Evolutionary conservation across 2,113 vertebrate species (phyloP).

Genomic region (Cephalopterus ornatus): DNA sequence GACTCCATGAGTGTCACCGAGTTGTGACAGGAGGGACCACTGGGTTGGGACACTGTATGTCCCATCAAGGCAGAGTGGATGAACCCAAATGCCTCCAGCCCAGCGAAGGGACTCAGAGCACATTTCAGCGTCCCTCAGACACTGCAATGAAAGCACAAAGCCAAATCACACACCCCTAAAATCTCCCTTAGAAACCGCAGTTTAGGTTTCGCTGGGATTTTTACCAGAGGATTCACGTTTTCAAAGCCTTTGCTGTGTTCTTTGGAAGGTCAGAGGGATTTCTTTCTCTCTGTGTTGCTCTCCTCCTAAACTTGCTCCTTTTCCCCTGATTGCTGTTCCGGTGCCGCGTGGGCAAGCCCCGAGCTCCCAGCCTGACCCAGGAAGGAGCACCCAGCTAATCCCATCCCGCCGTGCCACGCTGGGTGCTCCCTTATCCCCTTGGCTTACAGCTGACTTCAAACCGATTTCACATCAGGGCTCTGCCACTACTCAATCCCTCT

Average conservation of each 20-base stretch:
- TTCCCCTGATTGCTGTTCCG: not conserved
- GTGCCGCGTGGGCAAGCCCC: not conserved
- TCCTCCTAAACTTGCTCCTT: not conserved
- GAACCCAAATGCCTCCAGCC: not conserved
- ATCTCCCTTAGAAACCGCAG: not conserved
- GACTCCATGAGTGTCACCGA: not conserved
- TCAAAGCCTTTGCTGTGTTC: not conserved
- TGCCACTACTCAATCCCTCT: not conserved
- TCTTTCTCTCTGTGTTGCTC: not conserved
- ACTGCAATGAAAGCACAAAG: not conserved
- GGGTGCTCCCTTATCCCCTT: not conserved
- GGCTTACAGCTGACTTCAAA: slow-evolving; percentile 5
- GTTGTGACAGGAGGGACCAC: not conserved
- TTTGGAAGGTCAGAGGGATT: not conserved
- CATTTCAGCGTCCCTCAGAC: not conserved
- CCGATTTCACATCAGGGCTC: not conserved
- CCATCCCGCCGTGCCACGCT: not conserved
- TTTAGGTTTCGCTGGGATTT: not conserved
- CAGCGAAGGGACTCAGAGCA: accelerated
- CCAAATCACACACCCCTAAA: not conserved
- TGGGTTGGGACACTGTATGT: accelerated
- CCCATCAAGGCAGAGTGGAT: not conserved
- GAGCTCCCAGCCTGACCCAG: not conserved
- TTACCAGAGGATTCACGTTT: not conserved
- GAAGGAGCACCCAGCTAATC: not conserved